Percentiles rank a stretch among this genome's conserved stretches.
Conservation (phyloP, 2,888 invertebrate species). For the Aspidiotus rigidus region DNA sequence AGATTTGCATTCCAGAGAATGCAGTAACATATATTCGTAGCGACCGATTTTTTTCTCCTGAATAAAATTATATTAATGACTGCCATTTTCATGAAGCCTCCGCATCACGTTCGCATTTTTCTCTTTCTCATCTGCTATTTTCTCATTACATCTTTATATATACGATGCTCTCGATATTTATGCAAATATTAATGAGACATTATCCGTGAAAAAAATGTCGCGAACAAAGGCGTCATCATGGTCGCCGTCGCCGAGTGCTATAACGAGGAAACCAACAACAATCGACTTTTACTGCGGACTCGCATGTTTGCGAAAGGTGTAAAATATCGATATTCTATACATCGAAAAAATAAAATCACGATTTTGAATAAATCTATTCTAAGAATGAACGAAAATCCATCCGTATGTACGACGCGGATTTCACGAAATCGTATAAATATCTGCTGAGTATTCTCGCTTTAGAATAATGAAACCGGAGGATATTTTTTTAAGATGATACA, state of each 20-base stretch:
- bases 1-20: no score
- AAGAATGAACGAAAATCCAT: no score
- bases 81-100: no score
- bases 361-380: background rate
- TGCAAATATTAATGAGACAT: conserved; percentile 9
- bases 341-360: conserved; percentile 1
- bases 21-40: no score
- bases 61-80: no score
- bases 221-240: background rate
- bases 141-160: background rate
- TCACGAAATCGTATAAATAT: conserved; percentile 10
- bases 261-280: no score
- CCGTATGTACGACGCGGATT: background rate
- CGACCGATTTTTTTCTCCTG: no score
- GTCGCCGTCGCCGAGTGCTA: background rate
- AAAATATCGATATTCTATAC: conserved; percentile 8
- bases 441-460: background rate
- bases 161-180: background rate
- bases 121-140: background rate
- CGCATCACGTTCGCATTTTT: background rate
- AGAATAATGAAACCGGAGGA: no score
- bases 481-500: no score
- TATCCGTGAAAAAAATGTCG: background rate
- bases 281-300: no score
- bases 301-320: background rate